A percentile compares a stretch with the other conserved stretches of the same genome.
Conservation (phyloP, 1,140 invertebrate species). For the Pogonomyrmex californicus region DNA sequence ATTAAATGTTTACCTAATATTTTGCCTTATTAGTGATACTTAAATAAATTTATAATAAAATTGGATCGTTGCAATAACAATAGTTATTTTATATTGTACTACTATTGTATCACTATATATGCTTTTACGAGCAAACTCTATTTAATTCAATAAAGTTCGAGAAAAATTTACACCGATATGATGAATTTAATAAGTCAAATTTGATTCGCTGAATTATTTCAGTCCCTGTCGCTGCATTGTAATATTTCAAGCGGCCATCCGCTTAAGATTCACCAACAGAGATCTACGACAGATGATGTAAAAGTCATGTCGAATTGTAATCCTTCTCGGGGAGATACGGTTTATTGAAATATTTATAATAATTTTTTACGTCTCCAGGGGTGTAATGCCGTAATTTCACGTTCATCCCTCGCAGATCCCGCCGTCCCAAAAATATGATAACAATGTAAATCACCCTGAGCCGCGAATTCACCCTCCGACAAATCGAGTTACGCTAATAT, state of each 20-base stretch:
- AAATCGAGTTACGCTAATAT: constrained; percentile 7
- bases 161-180: background rate
- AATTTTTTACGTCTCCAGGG: constrained; percentile 35
- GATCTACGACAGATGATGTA: constrained; percentile 37
- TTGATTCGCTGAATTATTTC: constrained; percentile 47
- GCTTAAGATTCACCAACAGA: background rate
- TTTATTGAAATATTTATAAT: constrained; percentile 76
- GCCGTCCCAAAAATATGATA: constrained; percentile 46
- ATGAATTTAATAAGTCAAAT: constrained; percentile 42
- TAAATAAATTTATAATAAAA: background rate
- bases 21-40: background rate
- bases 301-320: constrained; percentile 57
- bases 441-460: constrained; percentile 14
- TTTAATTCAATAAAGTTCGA: constrained; percentile 1
- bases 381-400: constrained; percentile 41
- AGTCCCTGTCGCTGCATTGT: background rate
- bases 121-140: background rate
- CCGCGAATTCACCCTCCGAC: constrained; percentile 17
- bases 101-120: background rate
- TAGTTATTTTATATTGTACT: background rate
- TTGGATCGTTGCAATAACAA: background rate
- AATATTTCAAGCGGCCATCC: constrained; percentile 37
- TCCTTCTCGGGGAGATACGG: constrained; percentile 10
- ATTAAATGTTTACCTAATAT: background rate
- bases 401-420: constrained; percentile 29